Percentiles rank a stretch among this genome's conserved stretches.
These are phyloP conservation scores for Datnioides undecimradiatus DNA, from an alignment of 2,113 vertebrate species.

Conservation along the genomic window DNA sequence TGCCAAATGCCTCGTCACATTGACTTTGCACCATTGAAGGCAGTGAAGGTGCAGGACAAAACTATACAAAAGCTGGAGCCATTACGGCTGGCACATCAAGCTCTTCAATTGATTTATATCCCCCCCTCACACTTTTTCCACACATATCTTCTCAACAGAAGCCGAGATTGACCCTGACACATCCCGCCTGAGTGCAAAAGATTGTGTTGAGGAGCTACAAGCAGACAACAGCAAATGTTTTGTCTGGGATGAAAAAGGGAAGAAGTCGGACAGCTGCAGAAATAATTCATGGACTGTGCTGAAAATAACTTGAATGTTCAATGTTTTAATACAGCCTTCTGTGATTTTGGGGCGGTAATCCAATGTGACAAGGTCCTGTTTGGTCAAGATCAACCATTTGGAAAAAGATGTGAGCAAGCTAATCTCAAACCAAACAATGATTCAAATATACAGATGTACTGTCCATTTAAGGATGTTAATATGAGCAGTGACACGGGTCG, in stretches of 20 bases:
- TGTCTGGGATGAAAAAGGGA: slow-evolving; percentile 18
- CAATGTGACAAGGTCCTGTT: slow-evolving; percentile 57
- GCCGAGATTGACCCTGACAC: background rate
- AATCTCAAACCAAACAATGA: slow-evolving; percentile 62
- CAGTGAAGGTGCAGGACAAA: slow-evolving; percentile 34
- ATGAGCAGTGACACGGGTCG: slow-evolving; percentile 25
- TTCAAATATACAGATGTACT: slow-evolving; percentile 44
- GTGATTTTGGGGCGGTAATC: slow-evolving; percentile 48
- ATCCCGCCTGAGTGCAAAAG: background rate
- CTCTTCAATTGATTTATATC: slow-evolving; percentile 12
- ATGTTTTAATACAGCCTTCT: slow-evolving; percentile 68
- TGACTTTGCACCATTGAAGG: slow-evolving; percentile 49
- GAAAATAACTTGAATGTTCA: slow-evolving; percentile 63
- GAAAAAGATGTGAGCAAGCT: slow-evolving; percentile 51
- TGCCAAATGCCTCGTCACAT: slow-evolving; percentile 61
- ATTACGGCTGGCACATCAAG: slow-evolving; percentile 36
- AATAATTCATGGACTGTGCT: slow-evolving; percentile 61
- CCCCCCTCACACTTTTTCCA: background rate
- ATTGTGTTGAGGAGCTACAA: background rate
- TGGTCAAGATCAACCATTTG: slow-evolving; percentile 60
- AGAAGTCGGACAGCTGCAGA: slow-evolving; percentile 53
- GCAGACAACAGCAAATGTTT: slow-evolving; percentile 28
- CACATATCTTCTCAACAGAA: background rate
- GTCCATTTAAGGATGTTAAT: slow-evolving; percentile 47
- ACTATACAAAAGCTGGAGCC: slow-evolving; percentile 38